phyloP scores from a whole-genome alignment of 2,797 vertebrate genomes.

The Eurystomus glaucurus region DNA sequence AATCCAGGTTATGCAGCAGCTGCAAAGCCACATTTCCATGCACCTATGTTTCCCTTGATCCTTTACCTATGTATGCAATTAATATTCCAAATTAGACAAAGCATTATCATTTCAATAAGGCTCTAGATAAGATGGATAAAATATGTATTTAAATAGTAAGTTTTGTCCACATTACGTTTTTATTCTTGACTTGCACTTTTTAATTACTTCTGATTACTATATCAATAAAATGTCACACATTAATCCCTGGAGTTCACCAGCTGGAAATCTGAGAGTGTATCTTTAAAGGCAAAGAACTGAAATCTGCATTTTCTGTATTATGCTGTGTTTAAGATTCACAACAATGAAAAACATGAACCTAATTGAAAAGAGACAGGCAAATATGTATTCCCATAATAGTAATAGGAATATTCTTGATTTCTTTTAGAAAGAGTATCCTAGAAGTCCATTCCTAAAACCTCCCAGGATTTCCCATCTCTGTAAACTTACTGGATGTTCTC shows the following conservation, averaged over 20 bases:
- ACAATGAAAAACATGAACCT: background rate
- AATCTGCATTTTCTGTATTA: background rate
- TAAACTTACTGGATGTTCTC: background rate
- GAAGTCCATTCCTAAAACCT: background rate
- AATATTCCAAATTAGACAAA: background rate
- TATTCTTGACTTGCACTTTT: background rate
- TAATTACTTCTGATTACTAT: background rate
- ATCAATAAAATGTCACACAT: background rate
- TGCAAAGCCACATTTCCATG: background rate
- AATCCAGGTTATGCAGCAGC: background rate
- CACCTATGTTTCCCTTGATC: background rate
- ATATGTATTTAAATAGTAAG: background rate
- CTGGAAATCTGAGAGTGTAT: background rate
- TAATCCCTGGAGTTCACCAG: background rate
- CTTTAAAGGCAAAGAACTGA: background rate
- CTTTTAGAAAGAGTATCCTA: background rate
- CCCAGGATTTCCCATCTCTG: background rate
- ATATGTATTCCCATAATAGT: background rate
- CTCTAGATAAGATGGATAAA: background rate
- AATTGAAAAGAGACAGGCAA: background rate
- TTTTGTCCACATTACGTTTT: background rate
- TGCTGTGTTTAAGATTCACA: background rate
- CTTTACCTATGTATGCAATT: background rate
- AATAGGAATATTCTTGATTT: background rate
- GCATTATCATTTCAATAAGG: background rate